Conservation (phyloP, 2,797 vertebrate genomes). For the Netta rufina region DNA sequence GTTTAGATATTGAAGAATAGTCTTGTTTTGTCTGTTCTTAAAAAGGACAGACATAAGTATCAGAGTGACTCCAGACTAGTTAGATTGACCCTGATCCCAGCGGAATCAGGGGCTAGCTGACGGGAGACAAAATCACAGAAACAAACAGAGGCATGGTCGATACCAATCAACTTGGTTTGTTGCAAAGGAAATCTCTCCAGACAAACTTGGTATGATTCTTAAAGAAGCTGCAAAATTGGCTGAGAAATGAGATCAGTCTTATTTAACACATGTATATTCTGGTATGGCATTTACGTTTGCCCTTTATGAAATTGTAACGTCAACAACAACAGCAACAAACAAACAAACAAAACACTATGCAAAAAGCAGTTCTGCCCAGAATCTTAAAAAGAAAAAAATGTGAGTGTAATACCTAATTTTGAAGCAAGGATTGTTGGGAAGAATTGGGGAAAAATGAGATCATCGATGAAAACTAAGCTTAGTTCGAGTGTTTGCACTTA, state of each 20-base stretch:
- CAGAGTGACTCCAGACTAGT: not conserved
- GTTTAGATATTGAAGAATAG: not conserved
- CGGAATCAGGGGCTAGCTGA: not conserved
- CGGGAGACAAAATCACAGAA: not conserved
- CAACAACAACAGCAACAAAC: not conserved
- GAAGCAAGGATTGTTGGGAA: not conserved
- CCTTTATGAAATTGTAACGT: not conserved
- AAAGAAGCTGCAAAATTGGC: not conserved
- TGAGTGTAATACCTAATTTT: not conserved
- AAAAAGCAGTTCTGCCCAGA: not conserved
- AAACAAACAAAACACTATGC: not conserved
- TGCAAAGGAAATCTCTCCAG: not conserved
- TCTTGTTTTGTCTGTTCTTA: not conserved
- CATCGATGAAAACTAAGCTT: not conserved
- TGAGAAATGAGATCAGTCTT: not conserved
- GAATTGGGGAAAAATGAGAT: not conserved
- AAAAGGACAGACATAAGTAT: not conserved
- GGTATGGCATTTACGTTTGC: not conserved
- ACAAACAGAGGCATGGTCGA: not conserved
- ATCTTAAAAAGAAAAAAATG: not conserved
- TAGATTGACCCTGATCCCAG: not conserved
- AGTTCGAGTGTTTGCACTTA: not conserved
- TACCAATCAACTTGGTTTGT: not conserved
- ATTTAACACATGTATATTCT: not conserved
- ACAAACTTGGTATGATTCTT: not conserved